Evolutionary conservation across 2,113 vertebrate genomes (phyloP), one percentile per base, ranked within the genome.

Genomic region (Chionis minor): DNA sequence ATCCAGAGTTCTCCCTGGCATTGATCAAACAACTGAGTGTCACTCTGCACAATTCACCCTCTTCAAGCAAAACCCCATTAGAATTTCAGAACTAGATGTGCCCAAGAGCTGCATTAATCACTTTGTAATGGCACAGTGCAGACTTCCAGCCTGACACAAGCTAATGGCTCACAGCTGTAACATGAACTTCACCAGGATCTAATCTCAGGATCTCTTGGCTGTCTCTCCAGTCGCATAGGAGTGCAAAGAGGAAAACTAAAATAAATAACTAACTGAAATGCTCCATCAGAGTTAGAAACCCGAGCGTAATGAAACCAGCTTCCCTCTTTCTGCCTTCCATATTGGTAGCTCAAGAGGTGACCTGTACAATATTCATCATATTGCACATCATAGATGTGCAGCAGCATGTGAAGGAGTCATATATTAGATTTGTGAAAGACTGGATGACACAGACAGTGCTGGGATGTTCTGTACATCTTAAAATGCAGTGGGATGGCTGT

Each of bases 21-120:
- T 49, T 96, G 89, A 97, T 71, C 86, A 94, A 95, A 55, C 83
- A 94, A 12, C 52, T 0, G 0, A 65, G 19, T 32, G 82, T 89
- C 0, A 4, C 40, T 51, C 12, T 71, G 33, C 0, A 0, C 2
- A 8, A 30, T 47, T 81, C 20, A 11, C 35, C 10, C 55, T 52
- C 81, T 38, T 49, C 18, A 42, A 74, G 95, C n/a, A 96, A 87
- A 97, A 80, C 23, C 10, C 38, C 21, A 55, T 69, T 83, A 73
- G 63, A 91, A 94, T 96, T 96, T 89, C 56, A 81, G 86, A 93
- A 44, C 4, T 69, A 78, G 38, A 92, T 3, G 3, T 92, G 61
- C 90, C 62, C 59, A 56, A 80, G 78, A 86, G 59, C 33, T 55
- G 22, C 75, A 81, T 95, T 73, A 88, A 82, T 95, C 92, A 84